Base-by-base conservation (phyloP, 2,797 vertebrate species). In the Halcyon smyrnensis region DNA sequence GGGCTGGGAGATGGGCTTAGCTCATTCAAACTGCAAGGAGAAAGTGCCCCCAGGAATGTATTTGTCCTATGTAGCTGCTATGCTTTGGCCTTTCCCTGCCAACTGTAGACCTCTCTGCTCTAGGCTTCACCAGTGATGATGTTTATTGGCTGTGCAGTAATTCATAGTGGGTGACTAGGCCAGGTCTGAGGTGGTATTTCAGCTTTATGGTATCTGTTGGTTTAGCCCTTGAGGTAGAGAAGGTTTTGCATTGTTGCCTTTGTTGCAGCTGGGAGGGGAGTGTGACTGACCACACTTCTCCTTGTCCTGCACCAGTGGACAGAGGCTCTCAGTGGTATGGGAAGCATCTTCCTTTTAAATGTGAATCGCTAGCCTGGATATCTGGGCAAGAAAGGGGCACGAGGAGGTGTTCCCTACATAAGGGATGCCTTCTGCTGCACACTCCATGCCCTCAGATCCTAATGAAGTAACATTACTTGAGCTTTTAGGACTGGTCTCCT, bases 401-500 rank as follows among this genome's bases (percentile, higher is more conserved):
- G 48, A 69, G 79, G 62, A 81, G 73, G 69, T 73, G 8, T 36
- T 48, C 70, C 24, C 28, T 56, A 0, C n/a, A 1, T 36, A 59
- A 78, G 71, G 81, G 39, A 41, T 78, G 73, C 62, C 78, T 96
- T 54, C 87, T 71, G 68, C 78, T 93, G 89, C 73, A 63, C 54
- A 14, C 62, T 70, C 53, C 15, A 0, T 69, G 84, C 81, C 84
- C 76, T 92, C 5, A 4, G 65, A 92, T 85, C 86, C 89, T 84
- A 83, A 95, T 78, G 92, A 97, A 93, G 96, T 96, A 95, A 95
- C 36, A 41, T 75, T 94, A 95, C 88, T 95, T 95, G 97, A 97
- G 93, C 57, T 95, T 90, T 95, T 90, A 69, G 87, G 90, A 91
- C 65, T 84, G 89, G 73, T 86, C 81, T 95, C 88, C 84, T 93